Base-by-base conservation (phyloP, 2,888 invertebrate genomes). In the Mylabris sibirica region DNA sequence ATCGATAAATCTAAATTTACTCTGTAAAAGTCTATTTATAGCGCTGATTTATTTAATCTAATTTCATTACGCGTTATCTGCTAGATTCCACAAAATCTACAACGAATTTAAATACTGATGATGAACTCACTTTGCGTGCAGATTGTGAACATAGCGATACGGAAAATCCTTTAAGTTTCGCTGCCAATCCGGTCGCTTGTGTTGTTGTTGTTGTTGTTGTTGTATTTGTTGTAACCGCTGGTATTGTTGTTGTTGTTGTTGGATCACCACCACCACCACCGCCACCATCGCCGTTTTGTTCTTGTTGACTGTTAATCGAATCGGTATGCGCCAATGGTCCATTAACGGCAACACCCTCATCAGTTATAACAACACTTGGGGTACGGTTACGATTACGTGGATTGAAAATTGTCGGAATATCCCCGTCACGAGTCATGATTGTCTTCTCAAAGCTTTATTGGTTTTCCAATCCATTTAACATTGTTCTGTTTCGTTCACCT, bases 371-470 rank as follows among this genome's bases (percentile, higher is more conserved):
- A 38, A 84, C 84, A 70, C 83, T 85, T 1, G 84, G 84, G 4
- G 84, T 74, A 26, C 84, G 78, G 72, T 76, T 82, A 64, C 84
- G 75, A 60, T 81, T 75, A 62, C 79, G 75, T 24, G 93, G 93
- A 85, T 93, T 93, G 85, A 93, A 93, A 81, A 93, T 93, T 75
- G 93, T 93, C 75, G 93, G 91, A 85, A 93, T 89, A 84, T 93
- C 93, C 78, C 90, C 91, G 88, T 91, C 91, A 76, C 90, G 87
- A 75, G 89, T 90, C 91, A 91, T 91, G 72, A 8, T 53, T 53
- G 64, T 41, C 60, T 64, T 61, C 61, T 53, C 49, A 49, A 3
- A 63, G 66, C 66, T 59, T 60, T 59, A 61, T 35, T 60, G 17
- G 41, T 35, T 11, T 63, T 35, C 61, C 24, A 59, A 63, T 62